Evolutionary conservation across 2,888 invertebrate species (phyloP).

Genomic region (Nemoura dubitans): DNA sequence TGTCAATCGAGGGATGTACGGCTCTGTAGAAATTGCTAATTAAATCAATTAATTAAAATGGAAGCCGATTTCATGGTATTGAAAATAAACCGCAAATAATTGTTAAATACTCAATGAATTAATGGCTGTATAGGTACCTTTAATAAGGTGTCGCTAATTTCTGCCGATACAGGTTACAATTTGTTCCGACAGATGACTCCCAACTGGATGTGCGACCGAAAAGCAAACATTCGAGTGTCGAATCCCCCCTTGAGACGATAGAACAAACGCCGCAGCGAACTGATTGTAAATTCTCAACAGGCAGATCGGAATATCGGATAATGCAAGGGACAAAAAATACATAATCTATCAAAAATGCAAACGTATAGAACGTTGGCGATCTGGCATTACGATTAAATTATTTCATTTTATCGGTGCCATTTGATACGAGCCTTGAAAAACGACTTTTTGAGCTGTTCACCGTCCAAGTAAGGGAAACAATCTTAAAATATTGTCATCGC

Average conservation of each 20-base stretch:
- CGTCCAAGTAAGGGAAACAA: constrained; percentile 25
- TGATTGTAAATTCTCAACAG: constrained; percentile 13
- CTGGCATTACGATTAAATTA: constrained; percentile 24
- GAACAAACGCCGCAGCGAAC: neutral
- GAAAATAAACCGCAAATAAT: neutral
- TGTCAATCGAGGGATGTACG: constrained; percentile 26
- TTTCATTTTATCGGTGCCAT: constrained; percentile 17
- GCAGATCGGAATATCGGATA: constrained; percentile 16
- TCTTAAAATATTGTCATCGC: constrained; percentile 28
- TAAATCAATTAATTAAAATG: constrained; percentile 20
- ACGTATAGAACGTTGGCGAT: neutral
- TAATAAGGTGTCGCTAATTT: neutral
- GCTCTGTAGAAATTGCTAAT: neutral
- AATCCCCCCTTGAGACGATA: neutral
- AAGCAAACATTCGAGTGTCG: neutral
- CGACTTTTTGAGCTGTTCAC: constrained; percentile 35
- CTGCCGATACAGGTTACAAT: neutral
- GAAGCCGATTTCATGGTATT: neutral
- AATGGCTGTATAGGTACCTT: neutral
- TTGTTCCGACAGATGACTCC: neutral
- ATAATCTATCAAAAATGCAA: neutral
- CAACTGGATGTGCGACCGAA: neutral
- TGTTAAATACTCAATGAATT: neutral
- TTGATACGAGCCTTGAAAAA: constrained; percentile 41
- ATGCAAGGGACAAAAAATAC: neutral